phyloP scores from a whole-genome alignment of 2,113 vertebrate genomes.

The Takifugu bimaculatus region DNA sequence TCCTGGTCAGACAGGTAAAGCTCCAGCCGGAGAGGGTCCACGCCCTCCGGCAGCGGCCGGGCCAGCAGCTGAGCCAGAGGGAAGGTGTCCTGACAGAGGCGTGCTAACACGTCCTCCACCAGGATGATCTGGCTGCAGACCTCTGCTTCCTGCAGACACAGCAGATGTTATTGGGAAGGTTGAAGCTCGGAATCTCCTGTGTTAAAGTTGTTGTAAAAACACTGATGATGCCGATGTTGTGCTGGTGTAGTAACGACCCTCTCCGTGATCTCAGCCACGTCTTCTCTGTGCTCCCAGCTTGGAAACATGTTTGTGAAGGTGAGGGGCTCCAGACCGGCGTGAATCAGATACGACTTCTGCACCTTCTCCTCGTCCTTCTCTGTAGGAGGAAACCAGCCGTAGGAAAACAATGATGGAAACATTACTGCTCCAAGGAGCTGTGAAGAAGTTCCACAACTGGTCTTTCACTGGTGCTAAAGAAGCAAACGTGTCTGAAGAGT shows the following conservation, averaged over 20 bases:
- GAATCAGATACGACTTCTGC: slow-evolving; percentile 94
- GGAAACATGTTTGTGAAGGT: slow-evolving; percentile 99
- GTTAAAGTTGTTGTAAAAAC: too few species aligned
- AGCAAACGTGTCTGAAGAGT: too few species aligned
- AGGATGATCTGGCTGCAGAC: slow-evolving; percentile 94
- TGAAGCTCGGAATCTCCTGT: too few species aligned
- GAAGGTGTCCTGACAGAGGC: slow-evolving; percentile 86
- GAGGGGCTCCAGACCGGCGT: slow-evolving; percentile 93
- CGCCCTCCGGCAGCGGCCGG: slow-evolving; percentile 90
- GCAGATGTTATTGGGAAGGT: background rate
- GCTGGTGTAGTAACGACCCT: slow-evolving; percentile 74
- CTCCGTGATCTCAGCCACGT: slow-evolving; percentile 94
- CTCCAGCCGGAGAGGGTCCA: slow-evolving; percentile 94
- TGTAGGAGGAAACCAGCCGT: slow-evolving; percentile 49
- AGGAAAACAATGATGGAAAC: background rate
- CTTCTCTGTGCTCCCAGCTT: slow-evolving; percentile 95
- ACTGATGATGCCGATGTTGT: background rate
- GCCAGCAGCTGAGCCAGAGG: slow-evolving; percentile 85
- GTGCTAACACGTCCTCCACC: slow-evolving; percentile 92
- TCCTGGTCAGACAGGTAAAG: slow-evolving; percentile 92
- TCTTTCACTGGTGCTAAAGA: too few species aligned
- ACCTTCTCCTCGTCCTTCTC: slow-evolving; percentile 91
- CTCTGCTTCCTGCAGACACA: slow-evolving; percentile 82
- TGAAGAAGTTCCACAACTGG: too few species aligned
- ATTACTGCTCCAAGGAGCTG: too few species aligned